phyloP scores from a whole-genome alignment of 1,140 invertebrate species.

The Cotesia typhae region DNA sequence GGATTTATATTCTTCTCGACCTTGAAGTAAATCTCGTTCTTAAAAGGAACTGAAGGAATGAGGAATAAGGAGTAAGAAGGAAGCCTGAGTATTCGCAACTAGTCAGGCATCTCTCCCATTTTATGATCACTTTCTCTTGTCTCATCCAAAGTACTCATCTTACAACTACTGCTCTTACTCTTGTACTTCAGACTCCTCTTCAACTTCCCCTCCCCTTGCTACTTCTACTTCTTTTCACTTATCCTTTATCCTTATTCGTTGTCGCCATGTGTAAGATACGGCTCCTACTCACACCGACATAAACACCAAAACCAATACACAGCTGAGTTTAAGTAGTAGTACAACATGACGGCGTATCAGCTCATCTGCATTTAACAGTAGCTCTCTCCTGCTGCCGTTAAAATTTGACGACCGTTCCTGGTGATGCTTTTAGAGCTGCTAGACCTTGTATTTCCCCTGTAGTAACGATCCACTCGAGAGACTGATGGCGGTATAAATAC shows the following conservation, averaged over 20 bases:
- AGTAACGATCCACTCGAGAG: conserved; percentile 33
- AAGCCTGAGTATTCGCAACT: background rate
- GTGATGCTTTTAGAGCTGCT: conserved; percentile 37
- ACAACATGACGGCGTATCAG: conserved; percentile 29
- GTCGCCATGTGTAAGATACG: background rate
- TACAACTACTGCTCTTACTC: too few relatives aligned
- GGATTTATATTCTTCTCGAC: background rate
- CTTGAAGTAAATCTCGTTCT: conserved; percentile 12
- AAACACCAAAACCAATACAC: too few relatives aligned
- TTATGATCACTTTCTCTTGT: conserved; percentile 18
- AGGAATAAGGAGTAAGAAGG: background rate
- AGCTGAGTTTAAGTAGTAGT: too few relatives aligned
- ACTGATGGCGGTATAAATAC: background rate
- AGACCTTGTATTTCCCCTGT: conserved; percentile 39
- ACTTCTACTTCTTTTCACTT: conserved; percentile 10
- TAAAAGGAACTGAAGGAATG: background rate
- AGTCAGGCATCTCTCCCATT: conserved; percentile 2
- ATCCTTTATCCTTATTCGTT: conserved; percentile 19
- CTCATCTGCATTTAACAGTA: conserved; percentile 42
- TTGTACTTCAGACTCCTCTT: background rate
- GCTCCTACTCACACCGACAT: conserved; percentile 4
- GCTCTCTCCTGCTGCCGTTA: conserved; percentile 33
- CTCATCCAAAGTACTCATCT: conserved; percentile 5
- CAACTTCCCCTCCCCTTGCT: background rate
- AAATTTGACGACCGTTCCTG: conserved; percentile 41